A percentile compares a stretch with the other conserved stretches of the same genome.
These are phyloP conservation scores for Forficula auricularia DNA, from an alignment of 1,140 invertebrate genomes.

Conservation along the genomic window DNA sequence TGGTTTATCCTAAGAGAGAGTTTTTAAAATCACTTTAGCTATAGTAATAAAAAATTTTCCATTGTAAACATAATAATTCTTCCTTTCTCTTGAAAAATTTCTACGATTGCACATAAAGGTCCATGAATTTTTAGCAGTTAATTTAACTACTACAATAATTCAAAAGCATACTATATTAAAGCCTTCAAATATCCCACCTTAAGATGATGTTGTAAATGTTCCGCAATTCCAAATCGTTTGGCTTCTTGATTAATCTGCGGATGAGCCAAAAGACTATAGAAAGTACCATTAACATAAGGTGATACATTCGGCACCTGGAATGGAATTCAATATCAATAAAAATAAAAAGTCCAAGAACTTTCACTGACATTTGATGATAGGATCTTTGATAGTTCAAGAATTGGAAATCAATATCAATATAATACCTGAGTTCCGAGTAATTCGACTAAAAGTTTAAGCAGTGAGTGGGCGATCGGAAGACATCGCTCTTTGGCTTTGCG, in stretches of 20 bases:
- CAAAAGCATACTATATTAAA: too few relatives aligned
- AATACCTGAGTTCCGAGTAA: conserved; percentile 20
- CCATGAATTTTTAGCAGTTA: too few relatives aligned
- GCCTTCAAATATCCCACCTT: too few relatives aligned
- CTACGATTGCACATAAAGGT: too few relatives aligned
- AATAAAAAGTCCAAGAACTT: background rate
- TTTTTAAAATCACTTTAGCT: too few relatives aligned
- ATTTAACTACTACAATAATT: too few relatives aligned
- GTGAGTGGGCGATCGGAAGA: conserved; percentile 17
- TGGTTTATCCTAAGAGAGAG: too few relatives aligned
- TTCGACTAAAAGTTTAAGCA: conserved; percentile 25
- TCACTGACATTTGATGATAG: background rate
- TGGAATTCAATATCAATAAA: conserved; percentile 4
- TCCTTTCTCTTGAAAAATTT: too few relatives aligned
- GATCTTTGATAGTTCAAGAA: background rate
- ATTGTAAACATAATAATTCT: too few relatives aligned
- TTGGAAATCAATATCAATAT: background rate
- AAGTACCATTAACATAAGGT: conserved; percentile 38
- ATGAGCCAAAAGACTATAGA: conserved; percentile 38
- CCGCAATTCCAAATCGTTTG: conserved; percentile 26
- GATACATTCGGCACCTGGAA: conserved; percentile 24
- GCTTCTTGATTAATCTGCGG: conserved; percentile 34
- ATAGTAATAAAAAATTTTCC: too few relatives aligned
- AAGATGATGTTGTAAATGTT: conserved; percentile 28
- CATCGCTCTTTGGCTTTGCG: conserved; percentile 26